A percentile compares a stretch with the other conserved stretches of the same genome.
phyloP scores from a whole-genome alignment of 2,888 invertebrate species.

The Gymnoscelis rufifasciata region DNA sequence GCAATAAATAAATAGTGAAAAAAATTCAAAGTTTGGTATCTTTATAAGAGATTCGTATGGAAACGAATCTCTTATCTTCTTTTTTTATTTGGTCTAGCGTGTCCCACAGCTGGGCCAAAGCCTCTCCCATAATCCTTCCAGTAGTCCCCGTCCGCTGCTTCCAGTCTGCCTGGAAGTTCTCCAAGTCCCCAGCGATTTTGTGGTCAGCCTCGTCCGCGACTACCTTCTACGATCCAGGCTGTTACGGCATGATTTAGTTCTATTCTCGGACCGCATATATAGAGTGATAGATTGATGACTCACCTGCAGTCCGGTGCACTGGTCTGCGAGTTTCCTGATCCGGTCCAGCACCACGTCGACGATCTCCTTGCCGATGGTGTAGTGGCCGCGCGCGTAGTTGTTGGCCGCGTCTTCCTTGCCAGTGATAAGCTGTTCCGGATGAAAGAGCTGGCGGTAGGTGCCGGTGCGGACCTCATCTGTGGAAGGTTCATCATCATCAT shows the following conservation, averaged over 20 bases:
- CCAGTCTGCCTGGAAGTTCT: too few relatives aligned
- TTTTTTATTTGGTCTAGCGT: too few relatives aligned
- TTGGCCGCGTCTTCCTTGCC: slow-evolving; percentile 96
- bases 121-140: too few relatives aligned
- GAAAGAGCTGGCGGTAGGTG: slow-evolving; percentile 89
- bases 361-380: slow-evolving; percentile 94
- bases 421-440: slow-evolving; percentile 94
- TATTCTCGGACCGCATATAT: too few relatives aligned
- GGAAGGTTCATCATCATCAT: background rate
- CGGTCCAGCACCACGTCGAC: slow-evolving; percentile 91
- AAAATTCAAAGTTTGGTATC: background rate
- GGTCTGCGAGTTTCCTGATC: slow-evolving; percentile 89
- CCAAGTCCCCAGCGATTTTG: too few relatives aligned
- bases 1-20: background rate
- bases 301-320: slow-evolving; percentile 90
- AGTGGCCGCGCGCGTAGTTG: slow-evolving; percentile 96
- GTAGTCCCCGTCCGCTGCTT: too few relatives aligned
- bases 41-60: background rate
- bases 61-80: too few relatives aligned
- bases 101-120: too few relatives aligned
- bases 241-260: too few relatives aligned
- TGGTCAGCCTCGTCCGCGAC: too few relatives aligned
- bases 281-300: too few relatives aligned
- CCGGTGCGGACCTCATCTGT: slow-evolving; percentile 90
- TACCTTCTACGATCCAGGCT: too few relatives aligned